Percentiles rank a stretch among this genome's conserved stretches.
phyloP scores from a whole-genome alignment of 2,113 vertebrate genomes.

The Labeo rohita region DNA sequence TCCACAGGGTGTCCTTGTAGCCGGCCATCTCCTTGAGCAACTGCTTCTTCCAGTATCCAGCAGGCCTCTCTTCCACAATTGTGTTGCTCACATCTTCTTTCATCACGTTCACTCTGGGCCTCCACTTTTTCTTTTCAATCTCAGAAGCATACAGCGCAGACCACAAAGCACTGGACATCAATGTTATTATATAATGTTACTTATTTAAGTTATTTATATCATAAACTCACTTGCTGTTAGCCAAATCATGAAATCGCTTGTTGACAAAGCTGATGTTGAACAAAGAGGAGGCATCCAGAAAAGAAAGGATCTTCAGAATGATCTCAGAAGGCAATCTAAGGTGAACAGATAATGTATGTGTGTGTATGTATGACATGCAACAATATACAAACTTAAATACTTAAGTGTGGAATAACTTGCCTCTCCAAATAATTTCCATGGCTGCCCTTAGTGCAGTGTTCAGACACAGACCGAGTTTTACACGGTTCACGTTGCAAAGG shows the following conservation, averaged over 20 bases:
- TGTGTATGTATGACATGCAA: not conserved
- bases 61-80: slow-evolving; percentile 62
- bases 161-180: slow-evolving; percentile 81
- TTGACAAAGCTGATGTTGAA: slow-evolving; percentile 79
- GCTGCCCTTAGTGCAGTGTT: not conserved
- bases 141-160: slow-evolving; percentile 74
- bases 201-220: not conserved
- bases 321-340: slow-evolving; percentile 85
- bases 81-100: slow-evolving; percentile 44
- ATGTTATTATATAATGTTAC: slow-evolving; percentile 9
- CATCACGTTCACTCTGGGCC: slow-evolving; percentile 53
- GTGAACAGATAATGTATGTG: slow-evolving; percentile 36
- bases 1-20: slow-evolving; percentile 68
- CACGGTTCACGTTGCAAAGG: not conserved
- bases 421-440: slow-evolving; percentile 21
- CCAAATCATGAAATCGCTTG: slow-evolving; percentile 79
- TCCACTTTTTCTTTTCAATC: slow-evolving; percentile 60
- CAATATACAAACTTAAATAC: not conserved
- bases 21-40: slow-evolving; percentile 76
- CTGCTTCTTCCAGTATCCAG: slow-evolving; percentile 83
- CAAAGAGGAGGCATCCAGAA: slow-evolving; percentile 81
- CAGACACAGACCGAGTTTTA: not conserved
- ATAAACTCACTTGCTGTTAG: slow-evolving; percentile 86
- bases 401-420: not conserved
- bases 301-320: slow-evolving; percentile 84